phyloP scores from a whole-genome alignment of 2,888 invertebrate species.

The Pseudococcus jackbeardsleyi region DNA sequence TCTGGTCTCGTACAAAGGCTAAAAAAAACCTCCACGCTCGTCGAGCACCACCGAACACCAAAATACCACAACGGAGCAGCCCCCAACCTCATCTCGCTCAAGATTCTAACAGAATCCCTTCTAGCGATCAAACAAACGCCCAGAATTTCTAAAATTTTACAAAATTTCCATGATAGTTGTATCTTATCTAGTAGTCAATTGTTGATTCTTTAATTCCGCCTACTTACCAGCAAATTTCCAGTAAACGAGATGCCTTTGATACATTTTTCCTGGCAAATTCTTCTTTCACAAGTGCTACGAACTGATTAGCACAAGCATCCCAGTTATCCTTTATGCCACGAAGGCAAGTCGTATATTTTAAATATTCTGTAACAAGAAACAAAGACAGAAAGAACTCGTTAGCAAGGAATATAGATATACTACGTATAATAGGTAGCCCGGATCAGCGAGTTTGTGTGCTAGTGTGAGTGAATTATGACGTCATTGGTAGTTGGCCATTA shows the following conservation, averaged over 20 bases:
- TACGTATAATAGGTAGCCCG: no score
- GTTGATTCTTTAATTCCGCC: not conserved
- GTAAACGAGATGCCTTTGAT: conserved; percentile 66
- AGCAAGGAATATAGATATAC: no score
- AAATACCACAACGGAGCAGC: not conserved
- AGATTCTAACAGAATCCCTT: not conserved
- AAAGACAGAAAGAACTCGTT: no score
- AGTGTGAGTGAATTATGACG: no score
- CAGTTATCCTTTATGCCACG: conserved; percentile 68
- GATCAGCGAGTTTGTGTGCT: no score
- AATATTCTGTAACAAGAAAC: conserved; percentile 68
- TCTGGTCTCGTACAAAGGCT: not conserved
- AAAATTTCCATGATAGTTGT: not conserved
- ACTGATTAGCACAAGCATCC: conserved; percentile 68
- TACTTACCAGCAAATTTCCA: conserved; percentile 69
- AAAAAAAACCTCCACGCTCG: not conserved
- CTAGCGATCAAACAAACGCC: not conserved
- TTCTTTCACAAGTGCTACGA: conserved; percentile 68
- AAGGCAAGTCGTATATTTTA: conserved; percentile 69
- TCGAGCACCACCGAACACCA: not conserved
- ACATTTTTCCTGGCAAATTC: conserved; percentile 67
- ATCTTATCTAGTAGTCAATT: not conserved
- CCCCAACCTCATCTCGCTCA: not conserved
- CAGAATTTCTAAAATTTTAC: not conserved
- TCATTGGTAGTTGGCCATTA: no score